Percentiles rank a stretch among this genome's conserved stretches.
These are phyloP conservation scores for Melanerpes aurifrons DNA, from an alignment of 2,113 vertebrate species.

Conservation along the genomic window DNA sequence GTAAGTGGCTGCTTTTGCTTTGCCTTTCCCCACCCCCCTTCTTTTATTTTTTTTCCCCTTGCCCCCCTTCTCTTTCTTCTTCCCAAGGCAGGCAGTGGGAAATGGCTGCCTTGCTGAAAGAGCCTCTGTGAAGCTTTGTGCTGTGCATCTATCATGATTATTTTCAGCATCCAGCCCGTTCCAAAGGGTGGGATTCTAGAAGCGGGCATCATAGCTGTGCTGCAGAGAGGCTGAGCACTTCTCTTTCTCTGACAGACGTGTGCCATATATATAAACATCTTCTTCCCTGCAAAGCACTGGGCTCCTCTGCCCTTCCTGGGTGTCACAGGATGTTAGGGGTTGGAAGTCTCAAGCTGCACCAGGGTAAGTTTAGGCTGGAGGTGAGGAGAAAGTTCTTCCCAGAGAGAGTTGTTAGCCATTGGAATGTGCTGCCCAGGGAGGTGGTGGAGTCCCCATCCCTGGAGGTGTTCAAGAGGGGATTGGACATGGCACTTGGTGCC, in stretches of 20 bases:
- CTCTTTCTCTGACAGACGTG: background rate
- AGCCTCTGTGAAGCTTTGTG: background rate
- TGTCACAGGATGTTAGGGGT: no score
- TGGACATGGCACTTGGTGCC: no score
- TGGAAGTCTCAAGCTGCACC: no score
- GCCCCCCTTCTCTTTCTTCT: background rate
- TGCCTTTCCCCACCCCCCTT: no score
- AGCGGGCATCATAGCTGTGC: background rate
- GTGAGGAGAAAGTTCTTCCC: no score
- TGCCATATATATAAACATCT: background rate
- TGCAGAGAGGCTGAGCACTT: background rate
- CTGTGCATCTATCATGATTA: fast-evolving
- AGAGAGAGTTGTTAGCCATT: no score
- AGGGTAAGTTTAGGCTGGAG: no score
- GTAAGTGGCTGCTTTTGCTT: background rate
- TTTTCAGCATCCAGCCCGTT: background rate
- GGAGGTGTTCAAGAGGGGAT: no score
- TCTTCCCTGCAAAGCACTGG: background rate
- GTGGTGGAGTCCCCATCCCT: no score
- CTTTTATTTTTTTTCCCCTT: background rate
- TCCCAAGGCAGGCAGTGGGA: background rate
- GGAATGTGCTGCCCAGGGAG: no score
- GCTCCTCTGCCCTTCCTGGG: background rate
- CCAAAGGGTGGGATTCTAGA: background rate
- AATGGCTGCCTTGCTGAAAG: constrained; percentile 9